Evolutionary conservation across 2,888 invertebrate genomes (phyloP).

Genomic region (Caenorhabditis sp.): DNA sequence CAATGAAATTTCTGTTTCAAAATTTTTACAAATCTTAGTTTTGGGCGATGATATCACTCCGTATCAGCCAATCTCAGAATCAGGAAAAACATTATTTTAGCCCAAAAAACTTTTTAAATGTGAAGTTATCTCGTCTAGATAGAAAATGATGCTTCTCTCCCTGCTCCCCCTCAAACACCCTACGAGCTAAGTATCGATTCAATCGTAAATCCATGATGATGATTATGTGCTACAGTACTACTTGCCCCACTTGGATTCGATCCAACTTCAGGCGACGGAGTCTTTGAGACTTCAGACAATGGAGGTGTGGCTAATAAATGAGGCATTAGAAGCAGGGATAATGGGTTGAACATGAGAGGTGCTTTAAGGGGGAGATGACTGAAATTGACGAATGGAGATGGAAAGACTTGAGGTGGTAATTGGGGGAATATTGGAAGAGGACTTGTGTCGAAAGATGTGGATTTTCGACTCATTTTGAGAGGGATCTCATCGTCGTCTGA

Average conservation of each 20-base stretch:
- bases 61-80: too few relatives aligned
- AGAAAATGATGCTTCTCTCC: too few relatives aligned
- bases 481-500: constrained; percentile 25
- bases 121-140: too few relatives aligned
- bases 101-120: too few relatives aligned
- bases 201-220: constrained; percentile 19
- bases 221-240: too few relatives aligned
- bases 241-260: not conserved
- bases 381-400: constrained; percentile 23
- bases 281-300: constrained; percentile 23
- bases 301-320: constrained; percentile 35
- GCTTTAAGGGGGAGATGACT: constrained; percentile 4
- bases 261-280: constrained; percentile 25
- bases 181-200: constrained; percentile 37
- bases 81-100: too few relatives aligned
- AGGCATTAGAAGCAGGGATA: constrained; percentile 43
- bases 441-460: constrained; percentile 8
- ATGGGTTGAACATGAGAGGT: constrained; percentile 35
- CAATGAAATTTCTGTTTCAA: too few relatives aligned
- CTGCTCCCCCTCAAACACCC: too few relatives aligned
- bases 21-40: too few relatives aligned
- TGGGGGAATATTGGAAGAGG: constrained; percentile 18
- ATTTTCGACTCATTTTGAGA: constrained; percentile 22
- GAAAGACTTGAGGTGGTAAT: constrained; percentile 9
- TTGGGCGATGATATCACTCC: too few relatives aligned